Conservation (phyloP, 2,888 invertebrate species). For the Hypselothyrea guttata region DNA sequence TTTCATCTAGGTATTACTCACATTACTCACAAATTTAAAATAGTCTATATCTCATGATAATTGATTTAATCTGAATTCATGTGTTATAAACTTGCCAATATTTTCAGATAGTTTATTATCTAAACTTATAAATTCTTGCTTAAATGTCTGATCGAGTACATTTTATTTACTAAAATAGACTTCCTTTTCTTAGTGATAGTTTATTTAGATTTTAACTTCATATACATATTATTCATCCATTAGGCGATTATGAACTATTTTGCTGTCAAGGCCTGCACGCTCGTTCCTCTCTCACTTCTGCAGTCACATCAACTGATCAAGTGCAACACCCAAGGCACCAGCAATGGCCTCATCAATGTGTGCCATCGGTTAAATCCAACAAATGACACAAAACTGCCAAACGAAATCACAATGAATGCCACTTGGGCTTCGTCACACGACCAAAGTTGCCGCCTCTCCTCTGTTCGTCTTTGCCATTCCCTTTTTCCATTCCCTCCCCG, state of each 20-base stretch:
- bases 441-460: conserved; percentile 45
- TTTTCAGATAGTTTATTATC: too few species aligned
- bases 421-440: conserved; percentile 70
- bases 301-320: conserved; percentile 33
- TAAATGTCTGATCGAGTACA: too few species aligned
- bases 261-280: background rate
- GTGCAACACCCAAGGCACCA: conserved; percentile 24
- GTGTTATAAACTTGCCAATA: too few species aligned
- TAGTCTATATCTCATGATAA: too few species aligned
- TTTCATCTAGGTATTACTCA: too few species aligned
- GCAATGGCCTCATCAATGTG: conserved; percentile 18
- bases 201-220: too few species aligned
- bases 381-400: conserved; percentile 79
- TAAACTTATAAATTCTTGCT: too few species aligned
- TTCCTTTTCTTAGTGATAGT: too few species aligned
- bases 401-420: conserved; percentile 78
- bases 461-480: background rate
- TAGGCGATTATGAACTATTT: conserved; percentile 24
- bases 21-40: too few species aligned
- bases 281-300: conserved; percentile 12
- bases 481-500: conserved; percentile 9
- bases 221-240: too few species aligned
- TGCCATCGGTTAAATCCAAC: conserved; percentile 67
- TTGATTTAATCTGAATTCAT: too few species aligned
- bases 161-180: too few species aligned